Conservation (phyloP, 1,140 invertebrate genomes). For the Anthonomus grandis region DNA sequence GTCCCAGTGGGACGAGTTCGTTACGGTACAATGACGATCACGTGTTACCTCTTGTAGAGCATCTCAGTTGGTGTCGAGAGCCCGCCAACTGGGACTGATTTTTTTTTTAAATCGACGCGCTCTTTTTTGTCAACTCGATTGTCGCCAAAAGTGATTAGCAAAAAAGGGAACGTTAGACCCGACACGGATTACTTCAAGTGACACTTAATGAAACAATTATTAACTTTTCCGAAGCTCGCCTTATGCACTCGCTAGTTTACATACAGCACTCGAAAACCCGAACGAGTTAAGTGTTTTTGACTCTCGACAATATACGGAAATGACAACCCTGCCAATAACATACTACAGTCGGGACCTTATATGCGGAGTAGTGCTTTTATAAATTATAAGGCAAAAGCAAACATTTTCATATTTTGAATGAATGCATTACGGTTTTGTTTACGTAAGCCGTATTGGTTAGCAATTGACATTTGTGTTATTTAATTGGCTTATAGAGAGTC, state of each 20-base stretch:
- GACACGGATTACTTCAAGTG: slow-evolving; percentile 35
- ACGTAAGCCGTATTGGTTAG: too few relatives aligned
- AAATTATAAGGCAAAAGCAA: too few relatives aligned
- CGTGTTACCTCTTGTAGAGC: slow-evolving; percentile 31
- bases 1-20: slow-evolving; percentile 20
- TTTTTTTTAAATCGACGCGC: slow-evolving; percentile 5
- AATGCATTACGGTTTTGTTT: too few relatives aligned
- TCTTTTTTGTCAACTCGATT: slow-evolving; percentile 25
- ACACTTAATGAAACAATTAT: slow-evolving; percentile 34
- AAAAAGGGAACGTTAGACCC: slow-evolving; percentile 19
- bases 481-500: too few relatives aligned
- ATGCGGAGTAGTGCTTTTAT: too few relatives aligned
- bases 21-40: slow-evolving; percentile 25
- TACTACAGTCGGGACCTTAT: too few relatives aligned
- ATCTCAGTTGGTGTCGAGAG: slow-evolving; percentile 27
- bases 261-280: slow-evolving; percentile 12
- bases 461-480: too few relatives aligned
- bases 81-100: slow-evolving; percentile 11
- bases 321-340: too few relatives aligned
- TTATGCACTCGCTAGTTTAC: slow-evolving; percentile 13
- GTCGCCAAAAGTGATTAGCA: slow-evolving; percentile 35
- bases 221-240: slow-evolving; percentile 25
- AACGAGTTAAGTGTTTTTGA: slow-evolving; percentile 11
- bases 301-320: slow-evolving; percentile 2
- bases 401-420: too few relatives aligned